Evolutionary conservation across 2,797 vertebrate species (phyloP), one percentile per base, ranked within the genome.

Genomic region (Salarias fasciatus): DNA sequence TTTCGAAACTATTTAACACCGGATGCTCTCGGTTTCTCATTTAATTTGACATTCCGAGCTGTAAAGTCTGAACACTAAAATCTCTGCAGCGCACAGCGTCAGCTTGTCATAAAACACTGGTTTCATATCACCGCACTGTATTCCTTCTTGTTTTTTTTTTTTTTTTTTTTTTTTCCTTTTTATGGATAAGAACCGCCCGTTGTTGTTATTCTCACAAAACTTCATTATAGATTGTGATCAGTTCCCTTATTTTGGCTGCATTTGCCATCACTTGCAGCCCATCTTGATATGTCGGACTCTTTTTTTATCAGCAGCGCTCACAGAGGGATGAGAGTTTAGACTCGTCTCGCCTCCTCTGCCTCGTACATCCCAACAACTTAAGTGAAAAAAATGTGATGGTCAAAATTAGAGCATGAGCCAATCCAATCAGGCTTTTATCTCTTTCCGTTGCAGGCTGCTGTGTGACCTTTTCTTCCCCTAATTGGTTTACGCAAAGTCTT

Each of bases 401-500:
- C 86, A 86, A 82, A 90, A 89, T 89, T 84, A 84, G 80, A 87
- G 72, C 71, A 54, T 83, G 84, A 82, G 76, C 75, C 78, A 85
- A 83, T 84, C 80, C 79, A 86, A 85, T 89, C 79, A 71, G 57
- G 58, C 72, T 82, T 88, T 90, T 82, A 89, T 91, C 80, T 84
- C 46, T 24, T 62, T 70, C 70, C 63, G 73, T 90, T 66, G 33
- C 52, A 85, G 84, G 69, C 80, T 68, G 65, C 65, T 54, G 61
- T 53, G 42, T 86, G 85, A 90, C 90, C 90, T 89, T 89, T 88
- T 72, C 75, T 73, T 63, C 59, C 53, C 63, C 81, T 91, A 91
- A 92, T 90, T 92, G 85, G 84, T 89, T 91, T 78, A 85, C 63
- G 58, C 59, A 57, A 87, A 88, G 76, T 83, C 72, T 80, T 78